A percentile compares a stretch with the other conserved stretches of the same genome.
These are phyloP conservation scores for Caenorhabditis sp. DNA, from an alignment of 2,888 invertebrate genomes.

Conservation along the genomic window DNA sequence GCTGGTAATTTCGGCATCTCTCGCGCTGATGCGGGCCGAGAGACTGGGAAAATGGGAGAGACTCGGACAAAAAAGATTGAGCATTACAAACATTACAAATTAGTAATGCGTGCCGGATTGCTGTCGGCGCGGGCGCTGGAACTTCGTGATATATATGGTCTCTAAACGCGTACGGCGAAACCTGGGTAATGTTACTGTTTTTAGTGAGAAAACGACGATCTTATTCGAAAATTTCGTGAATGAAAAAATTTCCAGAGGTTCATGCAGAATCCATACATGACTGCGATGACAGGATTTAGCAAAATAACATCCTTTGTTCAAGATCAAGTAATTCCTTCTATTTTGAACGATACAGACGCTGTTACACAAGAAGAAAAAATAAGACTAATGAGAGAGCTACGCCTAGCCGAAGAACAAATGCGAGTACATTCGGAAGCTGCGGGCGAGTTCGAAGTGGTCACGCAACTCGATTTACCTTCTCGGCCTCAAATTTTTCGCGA, in stretches of 20 bases:
- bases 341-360: slow-evolving; percentile 81
- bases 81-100: too few species aligned
- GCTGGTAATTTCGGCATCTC: too few species aligned
- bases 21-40: too few species aligned
- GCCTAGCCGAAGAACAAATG: slow-evolving; percentile 64
- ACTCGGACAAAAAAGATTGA: too few species aligned
- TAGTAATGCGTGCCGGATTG: too few species aligned
- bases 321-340: slow-evolving; percentile 84
- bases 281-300: slow-evolving; percentile 91
- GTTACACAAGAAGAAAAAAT: slow-evolving; percentile 83
- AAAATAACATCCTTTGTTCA: slow-evolving; percentile 90
- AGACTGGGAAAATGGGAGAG: too few species aligned
- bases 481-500: slow-evolving; percentile 88
- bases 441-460: slow-evolving; percentile 82
- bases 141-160: too few species aligned
- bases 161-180: too few species aligned
- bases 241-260: slow-evolving; percentile 85
- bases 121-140: too few species aligned
- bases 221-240: too few species aligned
- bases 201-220: too few species aligned
- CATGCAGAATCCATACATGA: slow-evolving; percentile 89
- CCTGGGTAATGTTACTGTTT: too few species aligned
- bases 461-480: slow-evolving; percentile 87
- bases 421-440: slow-evolving; percentile 75
- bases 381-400: slow-evolving; percentile 85